Percentiles rank a stretch among this genome's conserved stretches.
Evolutionary conservation across 2,113 vertebrate genomes (phyloP).

Genomic region (Numida meleagris): DNA sequence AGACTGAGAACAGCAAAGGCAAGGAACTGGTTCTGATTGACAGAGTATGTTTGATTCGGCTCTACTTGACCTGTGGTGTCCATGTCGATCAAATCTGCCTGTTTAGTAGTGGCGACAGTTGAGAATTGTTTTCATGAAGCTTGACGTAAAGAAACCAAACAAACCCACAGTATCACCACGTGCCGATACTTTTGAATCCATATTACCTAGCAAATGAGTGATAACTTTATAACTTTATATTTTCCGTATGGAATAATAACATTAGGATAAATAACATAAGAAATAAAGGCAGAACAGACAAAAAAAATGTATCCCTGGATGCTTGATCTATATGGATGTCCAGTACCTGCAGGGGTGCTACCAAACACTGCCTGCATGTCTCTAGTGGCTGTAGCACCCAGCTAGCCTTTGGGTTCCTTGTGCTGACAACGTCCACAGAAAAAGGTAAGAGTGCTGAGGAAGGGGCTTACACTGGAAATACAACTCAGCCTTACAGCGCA

Average conservation of each 20-base stretch:
- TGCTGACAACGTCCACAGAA: background rate
- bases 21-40: background rate
- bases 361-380: accelerated
- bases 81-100: background rate
- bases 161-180: background rate
- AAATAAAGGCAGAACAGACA: background rate
- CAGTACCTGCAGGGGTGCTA: background rate
- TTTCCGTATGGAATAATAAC: background rate
- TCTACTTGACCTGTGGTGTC: background rate
- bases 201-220: background rate
- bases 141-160: background rate
- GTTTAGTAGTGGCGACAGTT: background rate
- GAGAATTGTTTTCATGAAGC: background rate
- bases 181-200: background rate
- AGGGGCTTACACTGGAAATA: background rate
- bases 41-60: background rate
- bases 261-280: background rate
- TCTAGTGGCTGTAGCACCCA: background rate
- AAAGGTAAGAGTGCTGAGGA: background rate
- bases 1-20: background rate
- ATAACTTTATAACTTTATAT: background rate
- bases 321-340: background rate
- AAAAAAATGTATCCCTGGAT: background rate
- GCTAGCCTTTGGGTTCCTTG: background rate
- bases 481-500: background rate